Evolutionary conservation across 2,888 invertebrate genomes (phyloP), one percentile per base, ranked within the genome.

Genomic region (Uropetala carovei): DNA sequence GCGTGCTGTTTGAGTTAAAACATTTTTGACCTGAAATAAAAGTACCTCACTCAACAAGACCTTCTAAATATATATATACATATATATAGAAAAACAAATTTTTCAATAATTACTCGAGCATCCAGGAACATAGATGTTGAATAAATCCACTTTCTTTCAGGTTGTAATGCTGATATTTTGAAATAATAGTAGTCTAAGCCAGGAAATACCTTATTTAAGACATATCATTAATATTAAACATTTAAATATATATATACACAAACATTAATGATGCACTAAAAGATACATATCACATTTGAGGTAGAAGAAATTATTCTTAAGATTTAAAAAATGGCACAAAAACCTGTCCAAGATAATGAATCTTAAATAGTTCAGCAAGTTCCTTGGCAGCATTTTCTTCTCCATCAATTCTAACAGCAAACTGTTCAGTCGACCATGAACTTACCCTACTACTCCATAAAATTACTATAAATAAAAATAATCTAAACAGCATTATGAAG

Each of bases 41-140:
- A 58, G 16, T 22, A 22, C 5, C 8, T 22, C 57, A 14, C 13
- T 59, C 9, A 58, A 10, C 22, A 56, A 57, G 13, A 57, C 18
- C 10, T n/a, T 11, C 9, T 16, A 13, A n/a, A n/a, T n/a, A n/a
- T n/a, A 68, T 16, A 68, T 13, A 1, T 22, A 14, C 68, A 68
- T 0, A 68, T 16, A n/a, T 18, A n/a, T 13, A 57, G 9, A 14
- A 84, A 18, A 84, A n/a, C 8, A 3, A 84, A 11, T 8, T 9
- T 57, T 9, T 57, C 14, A n/a, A 18, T 18, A 84, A 43, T 84
- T 84, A 84, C 84, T n/a, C 84, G 30, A 0, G 30, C 18, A 57
- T 84, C 84, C 84, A 84, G 57, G 16, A 84, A 84, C 57, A 84
- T 18, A 57, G 30, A 43, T 56, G 18, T 84, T 84, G 84, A 84